Evolutionary conservation across 2,797 vertebrate species (phyloP).

Genomic region (Sarcoramphus papa): DNA sequence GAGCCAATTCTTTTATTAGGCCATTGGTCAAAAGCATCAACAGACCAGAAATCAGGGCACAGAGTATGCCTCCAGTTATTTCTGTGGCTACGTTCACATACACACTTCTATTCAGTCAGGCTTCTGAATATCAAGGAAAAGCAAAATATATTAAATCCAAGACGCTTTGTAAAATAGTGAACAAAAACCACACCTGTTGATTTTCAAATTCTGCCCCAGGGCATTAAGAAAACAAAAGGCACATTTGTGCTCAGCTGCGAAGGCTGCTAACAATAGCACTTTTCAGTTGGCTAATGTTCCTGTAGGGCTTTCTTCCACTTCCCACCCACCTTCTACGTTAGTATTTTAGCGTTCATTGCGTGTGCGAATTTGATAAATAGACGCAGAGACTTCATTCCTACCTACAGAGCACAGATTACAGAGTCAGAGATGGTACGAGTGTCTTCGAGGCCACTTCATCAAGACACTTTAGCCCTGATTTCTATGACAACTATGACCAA

Average conservation of each 20-base stretch:
- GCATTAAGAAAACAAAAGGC: slow-evolving; percentile 27
- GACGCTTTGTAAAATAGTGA: neutral
- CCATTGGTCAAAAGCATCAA: slow-evolving; percentile 6
- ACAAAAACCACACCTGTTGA: neutral
- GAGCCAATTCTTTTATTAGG: slow-evolving; percentile 11
- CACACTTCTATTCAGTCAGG: neutral
- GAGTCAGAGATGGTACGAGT: neutral
- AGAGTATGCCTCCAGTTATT: slow-evolving; percentile 21
- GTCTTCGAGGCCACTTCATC: neutral
- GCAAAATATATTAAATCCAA: neutral
- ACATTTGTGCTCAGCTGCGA: neutral
- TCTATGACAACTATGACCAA: neutral
- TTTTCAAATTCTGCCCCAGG: neutral
- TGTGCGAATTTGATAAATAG: neutral
- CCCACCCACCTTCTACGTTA: neutral
- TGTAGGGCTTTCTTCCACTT: neutral
- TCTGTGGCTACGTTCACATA: neutral
- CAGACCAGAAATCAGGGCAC: slow-evolving; percentile 45
- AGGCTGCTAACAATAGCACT: neutral
- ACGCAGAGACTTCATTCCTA: neutral
- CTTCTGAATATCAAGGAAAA: neutral
- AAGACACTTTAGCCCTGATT: neutral
- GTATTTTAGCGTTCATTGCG: neutral
- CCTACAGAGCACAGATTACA: neutral
- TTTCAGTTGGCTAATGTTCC: neutral